These are phyloP conservation scores for Pseudochirops corinnae DNA, from an alignment of 2,797 vertebrate genomes.

Conservation along the genomic window DNA sequence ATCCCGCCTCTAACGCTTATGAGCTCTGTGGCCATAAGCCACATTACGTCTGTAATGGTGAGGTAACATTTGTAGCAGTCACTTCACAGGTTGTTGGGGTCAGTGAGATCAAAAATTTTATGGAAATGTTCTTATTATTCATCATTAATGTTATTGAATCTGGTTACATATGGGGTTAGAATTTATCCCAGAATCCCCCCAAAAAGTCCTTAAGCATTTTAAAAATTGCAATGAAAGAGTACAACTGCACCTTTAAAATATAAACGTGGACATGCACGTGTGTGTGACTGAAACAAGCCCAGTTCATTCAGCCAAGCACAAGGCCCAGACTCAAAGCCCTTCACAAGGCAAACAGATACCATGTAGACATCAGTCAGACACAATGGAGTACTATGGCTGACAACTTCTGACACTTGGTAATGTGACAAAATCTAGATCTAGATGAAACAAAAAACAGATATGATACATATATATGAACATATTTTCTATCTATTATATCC, in stretches of 20 bases:
- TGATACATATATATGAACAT: background rate
- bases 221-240: background rate
- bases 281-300: background rate
- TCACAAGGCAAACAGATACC: background rate
- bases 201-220: background rate
- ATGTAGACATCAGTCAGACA: background rate
- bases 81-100: background rate
- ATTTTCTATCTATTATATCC: background rate
- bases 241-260: background rate
- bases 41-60: background rate
- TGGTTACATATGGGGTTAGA: background rate
- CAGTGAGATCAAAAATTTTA: background rate
- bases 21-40: background rate
- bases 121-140: background rate
- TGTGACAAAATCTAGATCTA: background rate
- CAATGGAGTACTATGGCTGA: background rate
- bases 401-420: background rate
- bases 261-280: background rate
- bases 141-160: background rate
- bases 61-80: background rate
- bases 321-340: background rate
- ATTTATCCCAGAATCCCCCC: background rate
- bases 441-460: background rate
- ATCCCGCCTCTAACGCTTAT: fast-evolving
- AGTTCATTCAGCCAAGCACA: background rate